Percentiles rank a stretch among this genome's conserved stretches.
These are phyloP conservation scores for Lateolabrax maculatus DNA, from an alignment of 2,797 vertebrate species.

Conservation along the genomic window DNA sequence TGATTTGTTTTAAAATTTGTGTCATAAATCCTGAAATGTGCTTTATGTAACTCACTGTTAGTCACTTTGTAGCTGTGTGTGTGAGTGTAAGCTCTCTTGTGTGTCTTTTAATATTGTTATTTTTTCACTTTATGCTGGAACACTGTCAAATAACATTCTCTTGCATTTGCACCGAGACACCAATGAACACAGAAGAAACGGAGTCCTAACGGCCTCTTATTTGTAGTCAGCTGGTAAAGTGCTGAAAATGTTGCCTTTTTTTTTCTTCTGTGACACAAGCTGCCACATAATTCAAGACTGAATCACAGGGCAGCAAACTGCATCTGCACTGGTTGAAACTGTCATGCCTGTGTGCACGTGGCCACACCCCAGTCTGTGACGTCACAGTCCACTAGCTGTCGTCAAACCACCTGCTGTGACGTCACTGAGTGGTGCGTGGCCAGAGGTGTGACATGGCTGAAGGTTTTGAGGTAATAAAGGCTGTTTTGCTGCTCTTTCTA, in stretches of 20 bases:
- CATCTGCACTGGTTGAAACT: conserved; percentile 1
- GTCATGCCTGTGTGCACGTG: neutral
- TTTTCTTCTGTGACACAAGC: neutral
- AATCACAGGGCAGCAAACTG: neutral
- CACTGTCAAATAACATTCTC: neutral
- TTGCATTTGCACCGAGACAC: conserved; percentile 12
- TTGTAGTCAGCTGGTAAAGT: neutral
- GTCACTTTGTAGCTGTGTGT: conserved; percentile 28
- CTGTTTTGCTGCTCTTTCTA: neutral
- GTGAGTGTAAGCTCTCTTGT: neutral
- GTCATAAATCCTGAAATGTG: conserved; percentile 7
- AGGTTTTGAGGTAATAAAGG: neutral
- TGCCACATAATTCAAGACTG: neutral
- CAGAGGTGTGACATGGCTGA: neutral
- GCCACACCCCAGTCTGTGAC: neutral
- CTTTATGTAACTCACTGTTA: conserved; percentile 24
- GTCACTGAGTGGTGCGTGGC: neutral
- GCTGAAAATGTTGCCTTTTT: neutral
- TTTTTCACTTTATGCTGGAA: conserved; percentile 36
- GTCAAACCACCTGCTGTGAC: neutral
- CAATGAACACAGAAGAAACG: conserved; percentile 2
- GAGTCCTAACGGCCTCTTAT: neutral
- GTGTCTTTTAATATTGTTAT: conserved; percentile 6
- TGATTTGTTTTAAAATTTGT: conserved; percentile 28
- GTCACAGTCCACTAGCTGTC: neutral